Evolutionary conservation across 2,113 vertebrate species (phyloP).

Genomic region (Pterocles gutturalis): DNA sequence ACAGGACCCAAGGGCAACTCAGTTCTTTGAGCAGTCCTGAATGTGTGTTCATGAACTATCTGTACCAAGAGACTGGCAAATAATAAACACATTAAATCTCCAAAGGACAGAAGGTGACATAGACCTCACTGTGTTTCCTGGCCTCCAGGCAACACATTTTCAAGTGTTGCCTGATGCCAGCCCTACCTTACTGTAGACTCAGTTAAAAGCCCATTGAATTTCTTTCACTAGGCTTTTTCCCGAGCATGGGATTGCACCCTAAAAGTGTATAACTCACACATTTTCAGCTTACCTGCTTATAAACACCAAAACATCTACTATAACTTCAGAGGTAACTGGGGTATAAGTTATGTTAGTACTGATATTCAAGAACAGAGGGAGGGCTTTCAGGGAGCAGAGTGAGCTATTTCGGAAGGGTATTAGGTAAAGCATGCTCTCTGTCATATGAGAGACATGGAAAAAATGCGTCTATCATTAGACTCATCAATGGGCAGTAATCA

Average conservation of each 20-base stretch:
- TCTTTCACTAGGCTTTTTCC: not conserved
- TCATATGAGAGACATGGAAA: not conserved
- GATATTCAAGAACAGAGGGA: not conserved
- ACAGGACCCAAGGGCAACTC: not conserved
- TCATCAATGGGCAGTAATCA: not conserved
- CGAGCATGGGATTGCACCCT: fast-evolving
- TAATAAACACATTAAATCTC: not conserved
- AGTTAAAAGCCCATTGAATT: not conserved
- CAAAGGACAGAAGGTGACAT: not conserved
- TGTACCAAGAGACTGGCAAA: not conserved
- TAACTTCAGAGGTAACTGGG: not conserved
- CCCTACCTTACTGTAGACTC: not conserved
- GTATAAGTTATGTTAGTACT: fast-evolving
- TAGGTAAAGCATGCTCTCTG: not conserved
- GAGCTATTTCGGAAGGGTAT: not conserved
- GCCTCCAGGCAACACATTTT: not conserved
- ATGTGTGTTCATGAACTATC: not conserved
- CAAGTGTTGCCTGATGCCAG: not conserved
- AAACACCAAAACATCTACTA: not conserved
- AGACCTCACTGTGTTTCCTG: not conserved
- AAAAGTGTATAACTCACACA: fast-evolving
- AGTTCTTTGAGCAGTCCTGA: not conserved
- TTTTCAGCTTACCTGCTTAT: not conserved
- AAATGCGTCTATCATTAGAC: not conserved
- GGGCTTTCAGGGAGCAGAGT: not conserved